phyloP scores from a whole-genome alignment of 2,797 vertebrate genomes.

The Alfaro cultratus region DNA sequence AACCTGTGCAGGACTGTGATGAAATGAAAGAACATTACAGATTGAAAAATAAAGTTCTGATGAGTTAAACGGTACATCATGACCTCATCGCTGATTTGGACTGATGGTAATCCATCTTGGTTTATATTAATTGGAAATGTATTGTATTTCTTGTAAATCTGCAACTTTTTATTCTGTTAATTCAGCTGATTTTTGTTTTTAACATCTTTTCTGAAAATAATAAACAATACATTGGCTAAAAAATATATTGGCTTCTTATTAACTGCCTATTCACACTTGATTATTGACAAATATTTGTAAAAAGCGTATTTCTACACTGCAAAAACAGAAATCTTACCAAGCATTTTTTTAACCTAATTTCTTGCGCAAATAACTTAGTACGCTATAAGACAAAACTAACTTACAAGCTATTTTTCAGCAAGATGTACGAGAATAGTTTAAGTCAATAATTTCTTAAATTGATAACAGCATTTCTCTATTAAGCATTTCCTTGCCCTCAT shows the following conservation, averaged over 20 bases:
- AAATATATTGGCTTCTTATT: not conserved
- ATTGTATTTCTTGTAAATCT: not conserved
- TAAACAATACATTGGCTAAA: not conserved
- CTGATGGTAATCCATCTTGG: not conserved
- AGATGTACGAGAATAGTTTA: too few relatives aligned
- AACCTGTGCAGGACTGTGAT: not conserved
- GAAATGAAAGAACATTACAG: slow-evolving; percentile 23
- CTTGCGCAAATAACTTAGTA: too few relatives aligned
- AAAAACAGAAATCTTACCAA: too few relatives aligned
- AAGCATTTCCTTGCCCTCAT: too few relatives aligned
- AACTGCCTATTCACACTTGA: not conserved
- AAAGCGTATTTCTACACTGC: not conserved
- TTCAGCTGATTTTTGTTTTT: not conserved
- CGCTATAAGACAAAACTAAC: too few relatives aligned
- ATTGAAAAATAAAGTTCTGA: not conserved
- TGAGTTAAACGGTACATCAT: not conserved
- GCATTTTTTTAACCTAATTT: too few relatives aligned
- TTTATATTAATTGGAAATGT: not conserved
- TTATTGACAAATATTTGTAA: not conserved
- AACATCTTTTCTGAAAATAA: not conserved
- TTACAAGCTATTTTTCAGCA: too few relatives aligned
- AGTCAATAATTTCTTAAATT: too few relatives aligned
- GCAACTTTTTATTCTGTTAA: not conserved
- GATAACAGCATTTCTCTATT: too few relatives aligned
- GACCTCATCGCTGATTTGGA: not conserved